A percentile compares a stretch with the other conserved stretches of the same genome.
Evolutionary conservation across 1,140 invertebrate species (phyloP).

Genomic region (Rhyacophila brunnea): DNA sequence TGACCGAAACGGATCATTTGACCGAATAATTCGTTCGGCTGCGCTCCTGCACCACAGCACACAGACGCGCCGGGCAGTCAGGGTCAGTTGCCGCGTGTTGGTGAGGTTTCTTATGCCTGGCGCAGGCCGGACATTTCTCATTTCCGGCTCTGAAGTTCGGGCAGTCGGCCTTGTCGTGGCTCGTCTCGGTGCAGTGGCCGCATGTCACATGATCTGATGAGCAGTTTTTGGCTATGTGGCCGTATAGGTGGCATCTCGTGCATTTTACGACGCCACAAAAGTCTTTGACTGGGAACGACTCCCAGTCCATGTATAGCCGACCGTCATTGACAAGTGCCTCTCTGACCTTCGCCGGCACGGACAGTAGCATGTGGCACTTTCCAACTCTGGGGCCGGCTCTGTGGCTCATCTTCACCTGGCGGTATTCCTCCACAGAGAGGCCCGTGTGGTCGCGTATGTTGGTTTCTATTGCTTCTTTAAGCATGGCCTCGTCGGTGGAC

Average conservation of each 20-base stretch:
- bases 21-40: neutral
- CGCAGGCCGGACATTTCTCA: neutral
- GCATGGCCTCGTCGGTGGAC: too few relatives aligned
- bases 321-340: neutral
- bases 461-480: too few relatives aligned
- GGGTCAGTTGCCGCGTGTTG: neutral
- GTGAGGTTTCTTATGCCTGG: neutral
- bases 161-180: too few relatives aligned
- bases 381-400: neutral
- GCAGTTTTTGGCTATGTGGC: neutral
- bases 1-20: too few relatives aligned
- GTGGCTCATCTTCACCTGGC: too few relatives aligned
- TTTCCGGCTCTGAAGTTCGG: too few relatives aligned
- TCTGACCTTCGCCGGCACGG: neutral
- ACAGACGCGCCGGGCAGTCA: neutral
- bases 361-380: neutral
- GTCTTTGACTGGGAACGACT: neutral
- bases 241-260: neutral
- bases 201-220: neutral
- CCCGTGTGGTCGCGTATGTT: too few relatives aligned
- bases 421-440: too few relatives aligned
- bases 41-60: neutral
- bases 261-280: neutral
- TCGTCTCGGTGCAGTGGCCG: neutral
- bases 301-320: neutral